Evolutionary conservation across 2,888 invertebrate species (phyloP).

Genomic region (Catocala nupta): DNA sequence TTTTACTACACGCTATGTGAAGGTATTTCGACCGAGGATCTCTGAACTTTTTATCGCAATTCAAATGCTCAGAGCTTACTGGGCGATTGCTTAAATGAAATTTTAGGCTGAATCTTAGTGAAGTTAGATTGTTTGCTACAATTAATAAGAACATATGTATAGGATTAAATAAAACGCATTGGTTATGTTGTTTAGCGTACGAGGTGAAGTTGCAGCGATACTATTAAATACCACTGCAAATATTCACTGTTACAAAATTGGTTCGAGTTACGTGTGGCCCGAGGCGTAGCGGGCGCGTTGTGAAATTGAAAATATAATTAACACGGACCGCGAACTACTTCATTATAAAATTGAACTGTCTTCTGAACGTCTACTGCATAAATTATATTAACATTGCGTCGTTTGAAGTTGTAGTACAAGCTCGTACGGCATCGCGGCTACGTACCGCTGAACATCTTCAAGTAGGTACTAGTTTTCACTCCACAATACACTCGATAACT

Average conservation of each 20-base stretch:
- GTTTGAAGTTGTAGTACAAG: constrained; percentile 36
- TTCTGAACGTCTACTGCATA: constrained; percentile 70
- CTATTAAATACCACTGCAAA: constrained; percentile 59
- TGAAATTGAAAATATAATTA: constrained; percentile 83
- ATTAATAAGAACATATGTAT: constrained; percentile 16
- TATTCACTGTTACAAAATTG: constrained; percentile 63
- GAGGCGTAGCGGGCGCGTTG: constrained; percentile 66
- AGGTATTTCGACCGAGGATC: constrained; percentile 1
- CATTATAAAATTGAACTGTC: constrained; percentile 77
- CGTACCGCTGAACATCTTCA: constrained; percentile 15
- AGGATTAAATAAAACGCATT: constrained; percentile 36
- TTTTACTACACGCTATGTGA: constrained; percentile 14
- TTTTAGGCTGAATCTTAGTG: constrained; percentile 26
- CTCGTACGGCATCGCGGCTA: constrained; percentile 37
- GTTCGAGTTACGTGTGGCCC: constrained; percentile 60
- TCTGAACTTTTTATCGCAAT: constrained; percentile 9
- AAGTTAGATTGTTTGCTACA: constrained; percentile 2
- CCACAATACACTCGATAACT: constrained; percentile 25
- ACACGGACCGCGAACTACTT: constrained; percentile 69
- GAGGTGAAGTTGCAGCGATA: constrained; percentile 33
- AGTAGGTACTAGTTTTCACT: constrained; percentile 16
- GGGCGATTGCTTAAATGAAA: constrained; percentile 4
- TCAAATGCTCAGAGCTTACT: not conserved
- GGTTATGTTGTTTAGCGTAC: constrained; percentile 43
- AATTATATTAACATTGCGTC: constrained; percentile 54